phyloP scores from a whole-genome alignment of 92 coral and sea anemone species.

The Bergia sp. region DNA sequence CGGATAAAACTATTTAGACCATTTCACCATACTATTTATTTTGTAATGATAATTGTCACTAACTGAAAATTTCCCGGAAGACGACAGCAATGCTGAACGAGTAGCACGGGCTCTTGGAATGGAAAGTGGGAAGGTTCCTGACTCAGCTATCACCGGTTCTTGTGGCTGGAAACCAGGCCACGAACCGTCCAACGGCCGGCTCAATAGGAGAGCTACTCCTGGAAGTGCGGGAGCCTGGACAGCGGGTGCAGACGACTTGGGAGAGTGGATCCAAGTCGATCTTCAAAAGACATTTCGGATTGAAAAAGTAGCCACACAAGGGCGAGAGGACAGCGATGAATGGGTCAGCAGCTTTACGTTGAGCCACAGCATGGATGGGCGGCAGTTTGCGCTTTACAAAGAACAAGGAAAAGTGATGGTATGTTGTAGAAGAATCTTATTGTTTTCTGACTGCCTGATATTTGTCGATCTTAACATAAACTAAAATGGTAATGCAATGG shows the following conservation, averaged over 20 bases:
- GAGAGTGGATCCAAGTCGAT: slow-evolving; percentile 16
- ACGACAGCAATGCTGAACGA: neutral
- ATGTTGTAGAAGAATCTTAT: neutral
- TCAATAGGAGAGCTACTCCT: neutral
- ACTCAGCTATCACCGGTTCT: slow-evolving; percentile 17
- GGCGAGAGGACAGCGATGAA: slow-evolving; percentile 25
- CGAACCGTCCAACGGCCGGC: slow-evolving; percentile 24
- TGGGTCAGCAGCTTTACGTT: slow-evolving; percentile 24
- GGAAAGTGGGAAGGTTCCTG: neutral
- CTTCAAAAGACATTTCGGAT: neutral
- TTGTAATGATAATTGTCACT: neutral
- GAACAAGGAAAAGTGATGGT: neutral
- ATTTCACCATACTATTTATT: neutral
- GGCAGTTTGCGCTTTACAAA: slow-evolving; percentile 12
- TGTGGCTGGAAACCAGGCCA: slow-evolving; percentile 39
- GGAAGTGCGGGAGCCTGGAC: slow-evolving; percentile 21
- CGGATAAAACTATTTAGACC: neutral
- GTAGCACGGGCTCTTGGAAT: slow-evolving; percentile 12
- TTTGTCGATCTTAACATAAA: neutral
- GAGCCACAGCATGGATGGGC: slow-evolving; percentile 2
- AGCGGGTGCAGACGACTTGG: slow-evolving; percentile 10
- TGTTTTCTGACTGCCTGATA: neutral
- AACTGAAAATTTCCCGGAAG: neutral
- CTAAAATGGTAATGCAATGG: too few species aligned
- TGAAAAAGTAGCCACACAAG: slow-evolving; percentile 18